Conservation (phyloP, 2,113 vertebrate species). For the Butorides virescens region DNA sequence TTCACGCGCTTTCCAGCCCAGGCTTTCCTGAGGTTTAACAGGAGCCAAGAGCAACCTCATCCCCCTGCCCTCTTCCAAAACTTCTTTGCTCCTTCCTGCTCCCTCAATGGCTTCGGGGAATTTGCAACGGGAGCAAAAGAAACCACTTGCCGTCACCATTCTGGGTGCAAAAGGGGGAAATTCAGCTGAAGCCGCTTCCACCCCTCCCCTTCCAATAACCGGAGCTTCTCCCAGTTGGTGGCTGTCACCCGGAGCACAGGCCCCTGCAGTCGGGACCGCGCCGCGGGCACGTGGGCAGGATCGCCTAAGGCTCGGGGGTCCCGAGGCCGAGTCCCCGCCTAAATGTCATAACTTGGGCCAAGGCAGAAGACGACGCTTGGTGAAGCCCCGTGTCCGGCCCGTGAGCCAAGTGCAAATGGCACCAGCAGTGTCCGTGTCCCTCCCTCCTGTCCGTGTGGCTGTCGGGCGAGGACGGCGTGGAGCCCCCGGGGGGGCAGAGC, state of each 20-base stretch:
- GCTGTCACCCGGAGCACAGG: not conserved
- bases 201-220: not conserved
- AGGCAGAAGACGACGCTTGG: accelerated
- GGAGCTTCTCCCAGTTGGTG: not conserved
- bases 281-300: not conserved
- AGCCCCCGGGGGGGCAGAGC: not conserved
- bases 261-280: accelerated
- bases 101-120: not conserved
- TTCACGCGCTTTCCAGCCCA: accelerated
- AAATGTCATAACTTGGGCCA: accelerated
- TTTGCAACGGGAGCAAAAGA: not conserved
- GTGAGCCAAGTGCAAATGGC: accelerated
- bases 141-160: not conserved
- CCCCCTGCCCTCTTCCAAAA: not conserved
- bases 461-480: not conserved
- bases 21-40: not conserved
- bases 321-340: not conserved
- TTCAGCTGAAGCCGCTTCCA: not conserved
- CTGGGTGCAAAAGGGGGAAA: not conserved
- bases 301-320: not conserved
- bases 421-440: not conserved
- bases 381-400: not conserved
- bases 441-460: not conserved
- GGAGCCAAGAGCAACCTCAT: accelerated
- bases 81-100: not conserved